Conservation (phyloP, 2,113 vertebrate genomes). For the Ammodytes dubius region DNA sequence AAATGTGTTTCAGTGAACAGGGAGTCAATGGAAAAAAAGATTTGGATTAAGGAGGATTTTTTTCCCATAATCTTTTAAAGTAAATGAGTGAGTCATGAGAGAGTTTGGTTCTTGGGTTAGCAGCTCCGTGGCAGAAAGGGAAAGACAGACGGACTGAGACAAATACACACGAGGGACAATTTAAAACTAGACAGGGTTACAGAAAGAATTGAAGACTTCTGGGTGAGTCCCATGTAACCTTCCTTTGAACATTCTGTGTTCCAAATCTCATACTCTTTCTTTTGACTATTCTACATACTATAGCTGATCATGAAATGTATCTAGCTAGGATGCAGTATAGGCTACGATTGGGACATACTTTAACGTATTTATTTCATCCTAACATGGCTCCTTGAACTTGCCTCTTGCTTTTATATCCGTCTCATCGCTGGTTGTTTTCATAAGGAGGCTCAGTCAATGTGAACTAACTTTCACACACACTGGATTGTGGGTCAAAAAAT, state of each 20-base stretch:
- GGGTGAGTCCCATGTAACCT: conserved; percentile 40
- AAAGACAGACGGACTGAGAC: not conserved
- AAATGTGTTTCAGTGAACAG: not conserved
- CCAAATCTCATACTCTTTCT: too few relatives aligned
- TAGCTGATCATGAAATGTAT: too few relatives aligned
- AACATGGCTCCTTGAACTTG: too few relatives aligned
- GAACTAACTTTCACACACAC: too few relatives aligned
- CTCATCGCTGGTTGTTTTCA: too few relatives aligned
- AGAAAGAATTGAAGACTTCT: conserved; percentile 1
- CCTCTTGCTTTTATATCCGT: too few relatives aligned
- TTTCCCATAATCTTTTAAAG: conserved; percentile 34
- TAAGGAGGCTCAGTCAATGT: too few relatives aligned
- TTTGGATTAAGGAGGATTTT: not conserved
- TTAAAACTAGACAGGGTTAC: not conserved
- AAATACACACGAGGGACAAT: conserved; percentile 15
- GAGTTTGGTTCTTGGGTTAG: conserved; percentile 54
- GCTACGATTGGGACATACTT: too few relatives aligned
- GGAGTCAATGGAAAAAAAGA: not conserved
- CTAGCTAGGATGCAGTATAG: too few relatives aligned
- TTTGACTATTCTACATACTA: too few relatives aligned
- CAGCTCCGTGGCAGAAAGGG: conserved; percentile 24
- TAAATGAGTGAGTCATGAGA: conserved; percentile 62
- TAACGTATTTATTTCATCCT: too few relatives aligned
- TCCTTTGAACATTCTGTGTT: conserved; percentile 21
- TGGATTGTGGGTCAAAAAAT: too few relatives aligned